Base-by-base conservation (phyloP, 2,113 vertebrate genomes). In the Takifugu flavidus region DNA sequence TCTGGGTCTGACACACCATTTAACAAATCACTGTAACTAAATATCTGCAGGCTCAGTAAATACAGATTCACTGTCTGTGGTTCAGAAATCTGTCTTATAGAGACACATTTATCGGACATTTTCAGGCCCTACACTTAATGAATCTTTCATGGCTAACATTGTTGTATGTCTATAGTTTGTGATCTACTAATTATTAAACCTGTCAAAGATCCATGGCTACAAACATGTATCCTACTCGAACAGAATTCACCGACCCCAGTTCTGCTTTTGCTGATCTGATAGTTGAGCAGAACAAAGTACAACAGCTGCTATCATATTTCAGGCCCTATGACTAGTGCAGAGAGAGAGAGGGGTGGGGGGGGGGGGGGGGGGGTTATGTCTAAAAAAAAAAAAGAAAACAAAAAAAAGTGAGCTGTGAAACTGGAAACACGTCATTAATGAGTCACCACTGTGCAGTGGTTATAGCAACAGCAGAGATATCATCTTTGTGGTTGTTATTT, bases 361-460 rank as follows among this genome's bases (percentile, higher is more conserved):
- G 27, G 52, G 46, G 44, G 49, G 31, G 42, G 51, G 50, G 59
- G 6, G 43, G 26, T 12, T 13, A 43, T 31, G 65, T 27, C 65
- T 34, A 53, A 65, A 56, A 39, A 39, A 3, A n/a, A 31, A 39
- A 39, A 39, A 39, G 4, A 39, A 34, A 5, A 34, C 56, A 15
- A 58, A 56, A 67, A 73, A 77, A 62, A 75, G 56, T 72, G 74
- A 80, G 57, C 71, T 43, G 67, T 29, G 66, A 31, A 52, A 49
- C 53, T 53, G 67, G 69, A 78, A 80, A 25, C 34, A 26, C 31
- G 57, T 83, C 78, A 74, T 44, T 34, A 57, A 77, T 88, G 87
- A 90, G 68, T 90, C 88, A 90, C 53, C 88, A 90, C 53, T 53
- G 62, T 70, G 54, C 3, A 25, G 74, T 82, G 13, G 67, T 68